These are phyloP conservation scores for Trachelus troglodyta DNA, from an alignment of 2,888 invertebrate genomes.

Conservation along the genomic window DNA sequence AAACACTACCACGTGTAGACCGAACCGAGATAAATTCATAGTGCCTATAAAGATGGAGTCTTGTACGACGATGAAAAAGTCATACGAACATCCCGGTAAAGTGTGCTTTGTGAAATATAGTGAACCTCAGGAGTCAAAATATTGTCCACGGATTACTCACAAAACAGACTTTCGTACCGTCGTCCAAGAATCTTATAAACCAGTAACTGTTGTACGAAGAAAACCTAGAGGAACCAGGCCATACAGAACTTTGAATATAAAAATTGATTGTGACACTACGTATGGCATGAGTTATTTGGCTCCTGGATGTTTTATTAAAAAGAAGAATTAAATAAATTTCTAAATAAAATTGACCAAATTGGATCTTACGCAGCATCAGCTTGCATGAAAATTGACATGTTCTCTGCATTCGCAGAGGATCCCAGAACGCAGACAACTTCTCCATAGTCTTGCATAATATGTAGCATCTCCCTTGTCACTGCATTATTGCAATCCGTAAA, in stretches of 20 bases:
- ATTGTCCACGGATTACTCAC: slow-evolving; percentile 24
- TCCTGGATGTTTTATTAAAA: slow-evolving; percentile 33
- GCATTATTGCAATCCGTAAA: slow-evolving; percentile 98
- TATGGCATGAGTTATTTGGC: slow-evolving; percentile 39
- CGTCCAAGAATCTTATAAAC: slow-evolving; percentile 32
- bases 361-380: slow-evolving; percentile 83
- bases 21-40: slow-evolving; percentile 16
- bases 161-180: slow-evolving; percentile 40
- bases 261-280: slow-evolving; percentile 35
- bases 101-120: slow-evolving; percentile 8
- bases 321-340: slow-evolving; percentile 13
- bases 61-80: slow-evolving; percentile 36
- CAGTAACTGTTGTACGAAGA: slow-evolving; percentile 5
- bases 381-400: slow-evolving; percentile 92
- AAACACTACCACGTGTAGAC: slow-evolving; percentile 22
- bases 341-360: slow-evolving; percentile 11
- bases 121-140: slow-evolving; percentile 10
- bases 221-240: slow-evolving; percentile 18
- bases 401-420: slow-evolving; percentile 89
- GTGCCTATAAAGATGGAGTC: slow-evolving; percentile 30
- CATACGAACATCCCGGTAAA: slow-evolving; percentile 28
- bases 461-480: slow-evolving; percentile 91
- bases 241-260: slow-evolving; percentile 18
- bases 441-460: slow-evolving; percentile 96
- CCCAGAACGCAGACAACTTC: slow-evolving; percentile 96